A percentile compares a stretch with the other conserved stretches of the same genome.
These are phyloP conservation scores for Kradibia gibbosae DNA, from an alignment of 1,140 invertebrate genomes.

Conservation along the genomic window DNA sequence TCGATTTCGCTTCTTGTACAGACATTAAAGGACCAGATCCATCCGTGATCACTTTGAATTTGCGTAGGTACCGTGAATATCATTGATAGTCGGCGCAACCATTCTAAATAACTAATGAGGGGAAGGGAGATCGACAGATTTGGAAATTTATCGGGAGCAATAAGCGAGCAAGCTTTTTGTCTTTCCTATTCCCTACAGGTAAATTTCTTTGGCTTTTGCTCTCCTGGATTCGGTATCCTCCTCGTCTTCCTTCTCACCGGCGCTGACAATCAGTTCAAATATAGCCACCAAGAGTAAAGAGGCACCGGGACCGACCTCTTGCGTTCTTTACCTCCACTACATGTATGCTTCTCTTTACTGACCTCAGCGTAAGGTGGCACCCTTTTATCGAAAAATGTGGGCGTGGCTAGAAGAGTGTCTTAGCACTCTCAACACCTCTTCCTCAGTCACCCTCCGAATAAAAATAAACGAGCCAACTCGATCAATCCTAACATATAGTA, in stretches of 20 bases:
- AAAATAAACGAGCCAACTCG: no score
- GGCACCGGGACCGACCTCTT: no score
- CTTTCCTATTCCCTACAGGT: not conserved
- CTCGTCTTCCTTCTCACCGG: no score
- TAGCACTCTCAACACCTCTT: no score
- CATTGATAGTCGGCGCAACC: not conserved
- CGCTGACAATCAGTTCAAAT: no score
- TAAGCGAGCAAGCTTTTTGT: not conserved
- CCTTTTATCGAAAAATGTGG: not conserved
- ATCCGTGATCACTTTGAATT: not conserved
- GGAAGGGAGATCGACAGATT: conserved; percentile 25
- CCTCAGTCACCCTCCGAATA: no score
- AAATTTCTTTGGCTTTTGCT: not conserved
- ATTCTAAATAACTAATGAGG: conserved; percentile 29
- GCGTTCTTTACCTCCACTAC: not conserved
- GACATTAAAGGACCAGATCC: not conserved
- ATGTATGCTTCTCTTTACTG: conserved; percentile 15
- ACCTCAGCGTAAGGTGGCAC: conserved; percentile 26
- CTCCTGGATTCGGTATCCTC: no score
- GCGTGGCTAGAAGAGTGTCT: no score
- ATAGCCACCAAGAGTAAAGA: no score
- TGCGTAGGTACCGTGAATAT: conserved; percentile 41
- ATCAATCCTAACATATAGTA: no score
- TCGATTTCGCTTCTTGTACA: not conserved
- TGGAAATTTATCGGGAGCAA: conserved; percentile 8